Evolutionary conservation across 2,888 invertebrate species (phyloP).

Genomic region (Aproaerema taeniolella): DNA sequence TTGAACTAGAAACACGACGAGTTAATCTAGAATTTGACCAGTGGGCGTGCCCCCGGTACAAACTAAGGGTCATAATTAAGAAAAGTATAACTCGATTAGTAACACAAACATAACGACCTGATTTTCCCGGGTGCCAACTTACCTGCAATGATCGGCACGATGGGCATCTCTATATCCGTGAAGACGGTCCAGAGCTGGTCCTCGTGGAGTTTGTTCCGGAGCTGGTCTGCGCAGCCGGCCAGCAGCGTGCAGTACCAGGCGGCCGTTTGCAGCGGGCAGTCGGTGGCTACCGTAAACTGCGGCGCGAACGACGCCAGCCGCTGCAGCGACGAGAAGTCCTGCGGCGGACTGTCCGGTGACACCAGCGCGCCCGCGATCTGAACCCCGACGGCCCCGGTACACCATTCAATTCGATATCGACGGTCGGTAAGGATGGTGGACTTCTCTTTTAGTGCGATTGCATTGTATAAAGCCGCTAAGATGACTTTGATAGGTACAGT

Average conservation of each 20-base stretch:
- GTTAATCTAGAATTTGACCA: no score
- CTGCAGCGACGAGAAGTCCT: conserved; percentile 48
- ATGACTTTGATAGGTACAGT: no score
- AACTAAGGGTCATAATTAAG: no score
- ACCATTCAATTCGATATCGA: no score
- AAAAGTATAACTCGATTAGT: no score
- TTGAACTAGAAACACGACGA: no score
- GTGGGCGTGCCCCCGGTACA: no score
- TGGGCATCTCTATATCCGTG: conserved; percentile 58
- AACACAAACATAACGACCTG: no score
- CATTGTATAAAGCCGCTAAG: no score
- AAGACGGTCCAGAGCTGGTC: conserved; percentile 57
- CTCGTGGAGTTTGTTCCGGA: conserved; percentile 33
- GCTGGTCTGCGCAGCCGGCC: conserved; percentile 30
- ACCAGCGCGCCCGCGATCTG: conserved; percentile 61
- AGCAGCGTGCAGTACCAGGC: conserved; percentile 47
- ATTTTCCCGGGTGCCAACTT: no score
- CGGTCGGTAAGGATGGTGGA: background rate
- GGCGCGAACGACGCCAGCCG: conserved; percentile 36
- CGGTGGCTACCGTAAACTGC: conserved; percentile 43
- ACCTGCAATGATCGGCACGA: conserved; percentile 64
- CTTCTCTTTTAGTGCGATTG: no score
- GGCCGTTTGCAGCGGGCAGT: conserved; percentile 42
- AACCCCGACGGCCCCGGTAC: background rate
- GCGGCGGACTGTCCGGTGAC: conserved; percentile 57